Evolutionary conservation across 2,113 vertebrate genomes (phyloP).

Genomic region (Corythaeola cristata): DNA sequence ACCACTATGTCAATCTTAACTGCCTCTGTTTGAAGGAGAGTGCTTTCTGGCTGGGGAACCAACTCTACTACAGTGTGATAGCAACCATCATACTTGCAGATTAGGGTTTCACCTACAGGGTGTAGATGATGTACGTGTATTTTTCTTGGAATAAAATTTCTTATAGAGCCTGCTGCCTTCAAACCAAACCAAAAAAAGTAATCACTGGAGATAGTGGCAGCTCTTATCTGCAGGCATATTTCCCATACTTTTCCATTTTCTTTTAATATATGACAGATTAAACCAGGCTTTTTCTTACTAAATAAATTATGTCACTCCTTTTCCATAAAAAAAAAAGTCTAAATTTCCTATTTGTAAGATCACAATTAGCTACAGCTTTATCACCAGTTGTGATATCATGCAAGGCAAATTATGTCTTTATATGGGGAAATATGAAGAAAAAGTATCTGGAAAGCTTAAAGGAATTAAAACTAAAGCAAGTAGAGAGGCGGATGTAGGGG

Average conservation of each 20-base stretch:
- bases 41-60: neutral
- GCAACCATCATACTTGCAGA: neutral
- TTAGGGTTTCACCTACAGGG: neutral
- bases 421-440: neutral
- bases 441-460: neutral
- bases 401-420: neutral
- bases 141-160: neutral
- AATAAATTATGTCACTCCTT: neutral
- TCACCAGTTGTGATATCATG: neutral
- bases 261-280: neutral
- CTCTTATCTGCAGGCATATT: neutral
- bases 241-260: neutral
- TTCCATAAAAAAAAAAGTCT: neutral
- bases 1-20: neutral
- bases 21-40: neutral
- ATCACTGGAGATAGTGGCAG: neutral
- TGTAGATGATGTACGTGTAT: accelerated
- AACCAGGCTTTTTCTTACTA: neutral
- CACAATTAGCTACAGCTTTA: neutral
- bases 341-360: neutral
- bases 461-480: neutral
- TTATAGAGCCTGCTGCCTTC: neutral
- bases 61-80: neutral
- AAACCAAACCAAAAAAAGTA: neutral
- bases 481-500: neutral